phyloP scores from a whole-genome alignment of 2,797 vertebrate species.

The Myioborus miniatus region DNA sequence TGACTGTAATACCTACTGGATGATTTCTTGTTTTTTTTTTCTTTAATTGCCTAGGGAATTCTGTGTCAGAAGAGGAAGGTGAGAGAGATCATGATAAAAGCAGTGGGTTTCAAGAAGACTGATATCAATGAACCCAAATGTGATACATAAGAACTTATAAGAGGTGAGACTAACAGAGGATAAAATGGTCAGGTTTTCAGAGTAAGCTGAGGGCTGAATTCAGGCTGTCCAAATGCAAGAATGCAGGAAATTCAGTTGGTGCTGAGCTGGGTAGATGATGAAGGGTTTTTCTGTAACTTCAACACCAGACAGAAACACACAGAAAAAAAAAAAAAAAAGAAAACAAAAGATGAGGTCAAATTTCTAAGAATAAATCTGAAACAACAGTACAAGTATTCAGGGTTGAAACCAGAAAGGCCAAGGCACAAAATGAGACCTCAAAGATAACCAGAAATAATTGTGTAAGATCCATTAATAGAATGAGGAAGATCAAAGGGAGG shows the following conservation, averaged over 20 bases:
- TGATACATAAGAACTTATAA: background rate
- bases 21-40: background rate
- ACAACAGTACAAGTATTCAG: background rate
- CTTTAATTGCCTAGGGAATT: background rate
- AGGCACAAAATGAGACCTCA: constrained; percentile 50
- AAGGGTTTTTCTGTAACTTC: background rate
- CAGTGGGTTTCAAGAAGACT: background rate
- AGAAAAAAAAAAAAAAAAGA: background rate
- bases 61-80: background rate
- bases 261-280: background rate
- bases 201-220: background rate
- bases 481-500: constrained; percentile 41
- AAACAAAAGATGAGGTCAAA: background rate
- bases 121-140: background rate
- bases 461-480: constrained; percentile 13
- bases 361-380: constrained; percentile 30
- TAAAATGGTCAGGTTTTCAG: background rate
- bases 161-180: background rate
- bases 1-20: background rate
- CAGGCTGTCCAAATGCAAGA: background rate
- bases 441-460: constrained; percentile 58
- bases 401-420: background rate
- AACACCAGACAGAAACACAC: background rate
- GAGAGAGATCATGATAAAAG: background rate
- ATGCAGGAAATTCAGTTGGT: background rate